Conservation (phyloP, 2,888 invertebrate species). For the Anoncus sp. region DNA sequence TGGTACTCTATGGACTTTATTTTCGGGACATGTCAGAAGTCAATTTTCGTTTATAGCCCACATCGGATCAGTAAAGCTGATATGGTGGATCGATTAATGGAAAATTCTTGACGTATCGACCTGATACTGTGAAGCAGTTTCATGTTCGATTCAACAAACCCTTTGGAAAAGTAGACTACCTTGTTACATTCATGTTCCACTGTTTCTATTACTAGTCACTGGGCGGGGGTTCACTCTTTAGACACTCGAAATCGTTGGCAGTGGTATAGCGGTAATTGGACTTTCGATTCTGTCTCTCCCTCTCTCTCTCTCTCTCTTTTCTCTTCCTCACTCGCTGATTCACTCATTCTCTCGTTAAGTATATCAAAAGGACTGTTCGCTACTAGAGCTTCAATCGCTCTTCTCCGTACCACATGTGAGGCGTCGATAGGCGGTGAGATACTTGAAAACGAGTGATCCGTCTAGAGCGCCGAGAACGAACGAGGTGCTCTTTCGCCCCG, state of each 20-base stretch:
- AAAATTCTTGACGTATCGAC: slow-evolving; percentile 1
- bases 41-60: neutral
- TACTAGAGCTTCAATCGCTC: slow-evolving; percentile 28
- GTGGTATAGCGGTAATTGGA: slow-evolving; percentile 68
- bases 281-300: slow-evolving; percentile 61
- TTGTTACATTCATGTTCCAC: slow-evolving; percentile 21
- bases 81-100: neutral
- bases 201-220: neutral
- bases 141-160: slow-evolving; percentile 19
- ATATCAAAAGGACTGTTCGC: slow-evolving; percentile 49
- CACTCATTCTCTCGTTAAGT: slow-evolving; percentile 39
- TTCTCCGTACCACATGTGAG: slow-evolving; percentile 34
- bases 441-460: slow-evolving; percentile 49
- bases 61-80: neutral
- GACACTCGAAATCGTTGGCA: slow-evolving; percentile 67
- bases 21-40: neutral
- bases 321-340: neutral
- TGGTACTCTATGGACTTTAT: neutral
- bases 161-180: neutral
- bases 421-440: slow-evolving; percentile 5
- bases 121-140: neutral
- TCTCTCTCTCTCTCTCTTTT: slow-evolving; percentile 18
- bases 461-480: slow-evolving; percentile 30
- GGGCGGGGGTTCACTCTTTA: slow-evolving; percentile 51
- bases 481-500: slow-evolving; percentile 14